These are phyloP conservation scores for Natrix natrix DNA, from an alignment of 2,797 vertebrate species.

Conservation along the genomic window DNA sequence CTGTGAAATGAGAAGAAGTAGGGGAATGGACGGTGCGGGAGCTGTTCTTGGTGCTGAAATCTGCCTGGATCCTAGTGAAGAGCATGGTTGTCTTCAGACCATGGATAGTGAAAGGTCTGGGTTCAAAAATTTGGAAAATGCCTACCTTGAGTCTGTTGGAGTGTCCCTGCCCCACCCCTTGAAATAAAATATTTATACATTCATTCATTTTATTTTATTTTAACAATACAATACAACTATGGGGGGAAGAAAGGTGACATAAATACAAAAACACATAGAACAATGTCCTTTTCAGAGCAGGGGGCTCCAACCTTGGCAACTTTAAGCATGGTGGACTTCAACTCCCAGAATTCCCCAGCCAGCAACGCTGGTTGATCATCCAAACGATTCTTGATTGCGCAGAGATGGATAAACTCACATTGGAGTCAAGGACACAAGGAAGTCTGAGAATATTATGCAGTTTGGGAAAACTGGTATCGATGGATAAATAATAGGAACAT, in stretches of 20 bases:
- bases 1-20: not conserved
- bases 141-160: not conserved
- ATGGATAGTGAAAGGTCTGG: accelerated
- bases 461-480: no score
- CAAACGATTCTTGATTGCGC: no score
- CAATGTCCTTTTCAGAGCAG: not conserved
- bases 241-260: not conserved
- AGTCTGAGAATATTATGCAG: no score
- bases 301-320: no score
- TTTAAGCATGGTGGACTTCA: no score
- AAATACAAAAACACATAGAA: not conserved
- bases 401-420: no score
- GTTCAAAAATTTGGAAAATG: not conserved
- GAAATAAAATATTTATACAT: not conserved
- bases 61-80: not conserved
- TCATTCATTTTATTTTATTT: not conserved
- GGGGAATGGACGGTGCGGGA: not conserved
- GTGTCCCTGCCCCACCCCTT: not conserved
- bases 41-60: slow-evolving; percentile 42
- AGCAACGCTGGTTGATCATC: no score
- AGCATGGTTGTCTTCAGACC: not conserved
- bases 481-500: no score
- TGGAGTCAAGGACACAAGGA: no score
- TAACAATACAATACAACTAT: not conserved
- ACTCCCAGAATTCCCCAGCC: no score